These are phyloP conservation scores for Rutilus rutilus DNA, from an alignment of 2,113 vertebrate species.

Conservation along the genomic window DNA sequence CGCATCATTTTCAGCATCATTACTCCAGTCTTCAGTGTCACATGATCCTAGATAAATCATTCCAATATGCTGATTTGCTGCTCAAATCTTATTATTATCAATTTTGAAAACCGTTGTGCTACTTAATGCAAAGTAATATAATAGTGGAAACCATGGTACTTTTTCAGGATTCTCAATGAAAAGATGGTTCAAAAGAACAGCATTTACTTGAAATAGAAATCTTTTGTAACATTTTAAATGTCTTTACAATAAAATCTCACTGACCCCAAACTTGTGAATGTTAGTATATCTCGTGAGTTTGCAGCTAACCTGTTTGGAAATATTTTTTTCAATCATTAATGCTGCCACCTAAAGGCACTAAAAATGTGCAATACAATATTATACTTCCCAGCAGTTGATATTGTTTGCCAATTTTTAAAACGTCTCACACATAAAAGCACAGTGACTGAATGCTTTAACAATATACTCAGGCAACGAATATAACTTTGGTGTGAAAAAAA, in stretches of 20 bases:
- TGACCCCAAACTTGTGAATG: neutral
- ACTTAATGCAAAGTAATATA: neutral
- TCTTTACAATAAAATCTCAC: neutral
- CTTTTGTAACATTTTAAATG: neutral
- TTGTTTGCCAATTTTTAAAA: neutral
- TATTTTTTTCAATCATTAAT: neutral
- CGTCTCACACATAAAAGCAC: neutral
- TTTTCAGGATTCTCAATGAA: neutral
- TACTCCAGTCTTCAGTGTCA: neutral
- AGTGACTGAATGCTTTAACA: conserved; percentile 17
- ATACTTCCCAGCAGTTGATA: neutral
- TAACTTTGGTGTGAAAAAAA: neutral
- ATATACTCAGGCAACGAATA: neutral
- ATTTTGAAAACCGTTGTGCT: neutral
- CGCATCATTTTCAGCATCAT: neutral
- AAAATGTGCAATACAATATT: neutral
- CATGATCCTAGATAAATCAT: neutral
- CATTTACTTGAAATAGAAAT: too few relatives aligned
- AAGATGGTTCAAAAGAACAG: too few relatives aligned
- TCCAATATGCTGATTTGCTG: too few relatives aligned
- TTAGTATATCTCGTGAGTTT: neutral
- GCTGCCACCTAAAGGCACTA: neutral
- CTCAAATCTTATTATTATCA: neutral
- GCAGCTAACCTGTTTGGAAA: neutral
- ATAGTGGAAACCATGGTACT: too few relatives aligned